Evolutionary conservation across 1,140 invertebrate genomes (phyloP).

Genomic region (Rhizoglyphus robini): DNA sequence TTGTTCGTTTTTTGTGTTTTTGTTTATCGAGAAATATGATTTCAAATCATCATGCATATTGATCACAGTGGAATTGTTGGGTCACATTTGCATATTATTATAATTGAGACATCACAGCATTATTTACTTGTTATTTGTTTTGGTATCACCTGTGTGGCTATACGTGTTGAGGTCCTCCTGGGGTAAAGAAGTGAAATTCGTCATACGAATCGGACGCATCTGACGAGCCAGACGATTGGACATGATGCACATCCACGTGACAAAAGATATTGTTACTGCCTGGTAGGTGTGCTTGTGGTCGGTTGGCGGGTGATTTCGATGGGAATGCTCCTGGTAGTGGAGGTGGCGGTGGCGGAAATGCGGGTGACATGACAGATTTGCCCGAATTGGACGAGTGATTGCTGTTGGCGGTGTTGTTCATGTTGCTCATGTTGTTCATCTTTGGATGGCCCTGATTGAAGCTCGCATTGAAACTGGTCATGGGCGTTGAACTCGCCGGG

Average conservation of each 20-base stretch:
- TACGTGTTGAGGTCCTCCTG: background rate
- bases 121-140: too few relatives aligned
- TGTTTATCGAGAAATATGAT: too few relatives aligned
- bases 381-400: conserved; percentile 2
- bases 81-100: too few relatives aligned
- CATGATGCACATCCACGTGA: conserved; percentile 18
- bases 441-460: background rate
- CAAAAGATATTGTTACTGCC: conserved; percentile 13
- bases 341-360: conserved; percentile 10
- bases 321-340: conserved; percentile 6
- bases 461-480: background rate
- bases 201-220: conserved; percentile 16
- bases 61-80: too few relatives aligned
- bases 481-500: background rate
- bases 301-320: background rate
- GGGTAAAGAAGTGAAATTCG: conserved; percentile 16
- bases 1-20: too few relatives aligned
- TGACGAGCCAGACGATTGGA: background rate
- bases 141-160: too few relatives aligned
- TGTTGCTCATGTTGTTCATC: background rate
- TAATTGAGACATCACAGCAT: too few relatives aligned
- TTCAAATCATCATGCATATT: too few relatives aligned
- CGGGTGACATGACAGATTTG: background rate
- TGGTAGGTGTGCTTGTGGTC: background rate
- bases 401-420: background rate